Base-by-base conservation (phyloP, 1,140 invertebrate genomes). In the Drosophila pectinifera region DNA sequence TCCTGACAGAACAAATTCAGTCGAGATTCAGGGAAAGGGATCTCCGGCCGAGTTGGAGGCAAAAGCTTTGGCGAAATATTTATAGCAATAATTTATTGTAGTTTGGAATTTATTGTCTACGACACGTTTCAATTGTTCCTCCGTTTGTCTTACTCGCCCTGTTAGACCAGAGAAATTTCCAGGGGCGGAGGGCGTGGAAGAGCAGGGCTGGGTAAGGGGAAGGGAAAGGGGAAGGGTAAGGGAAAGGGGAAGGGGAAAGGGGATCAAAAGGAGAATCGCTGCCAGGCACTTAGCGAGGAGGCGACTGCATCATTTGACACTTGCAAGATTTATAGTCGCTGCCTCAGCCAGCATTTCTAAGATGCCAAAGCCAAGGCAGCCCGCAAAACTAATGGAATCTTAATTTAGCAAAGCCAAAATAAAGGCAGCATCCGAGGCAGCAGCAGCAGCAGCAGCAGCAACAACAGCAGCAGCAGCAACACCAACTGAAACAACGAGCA, bases 41-140 rank as follows among this genome's bases (percentile, higher is more conserved):
- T 51, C 54, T 38, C 36, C 26, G 57, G 2, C 53, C 56, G 42
- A 61, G 54, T 49, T 45, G 54, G 49, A 41, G 58, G 34, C 31
- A 67, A 79, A 83, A 83, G 65, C 83, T 79, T 83, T 89, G 72
- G 72, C 84, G 79, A 88, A 88, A 88, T 88, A 88, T 88, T 88
- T 88, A 88, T 88, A 88, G 84, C 84, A 88, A 88, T 88, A 88
- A 88, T 88, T 88, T 88, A 88, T 88, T 89, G 84, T 88, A 88
- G 83, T 88, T 88, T 88, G 84, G 84, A 88, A 88, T 88, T 88
- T 89, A 88, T 88, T 88, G 84, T 88, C 85, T 88, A 89, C 84
- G 84, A 88, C 84, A 88, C 84, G 84, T 88, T 88, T 88, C 84
- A 89, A 88, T 88, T 88, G 84, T 78, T 84, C 76, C 72, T 80